phyloP scores from a whole-genome alignment of 1,140 invertebrate genomes.

The Calosoma granatense region DNA sequence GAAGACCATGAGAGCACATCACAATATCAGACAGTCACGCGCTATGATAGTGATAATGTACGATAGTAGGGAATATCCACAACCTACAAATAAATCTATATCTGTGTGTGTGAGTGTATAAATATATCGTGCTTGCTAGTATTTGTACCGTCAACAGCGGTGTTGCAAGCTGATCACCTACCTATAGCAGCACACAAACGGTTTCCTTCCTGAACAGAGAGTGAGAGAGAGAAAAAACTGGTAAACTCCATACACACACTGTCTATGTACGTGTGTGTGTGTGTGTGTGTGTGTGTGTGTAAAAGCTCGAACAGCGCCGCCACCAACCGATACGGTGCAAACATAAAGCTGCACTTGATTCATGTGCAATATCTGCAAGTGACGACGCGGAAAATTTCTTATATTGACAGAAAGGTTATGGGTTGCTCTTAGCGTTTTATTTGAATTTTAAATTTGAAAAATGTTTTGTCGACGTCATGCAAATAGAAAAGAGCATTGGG shows the following conservation, averaged over 20 bases:
- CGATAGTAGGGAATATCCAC: background rate
- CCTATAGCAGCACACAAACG: background rate
- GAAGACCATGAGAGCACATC: no score
- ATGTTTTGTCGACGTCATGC: background rate
- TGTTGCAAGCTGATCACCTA: background rate
- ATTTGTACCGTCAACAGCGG: no score
- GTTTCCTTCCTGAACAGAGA: background rate
- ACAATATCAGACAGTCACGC: no score
- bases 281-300: background rate
- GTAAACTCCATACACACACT: no score
- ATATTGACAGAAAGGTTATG: conserved; percentile 7
- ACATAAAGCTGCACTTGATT: conserved; percentile 2
- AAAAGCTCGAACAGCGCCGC: background rate
- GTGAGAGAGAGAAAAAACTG: no score
- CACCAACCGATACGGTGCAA: background rate
- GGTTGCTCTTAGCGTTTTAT: conserved; percentile 5
- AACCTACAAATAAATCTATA: background rate
- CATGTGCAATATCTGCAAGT: conserved; percentile 7
- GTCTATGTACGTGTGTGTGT: no score
- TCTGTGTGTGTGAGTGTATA: background rate
- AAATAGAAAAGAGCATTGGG: background rate
- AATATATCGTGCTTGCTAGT: no score
- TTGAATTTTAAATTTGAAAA: conserved; percentile 8
- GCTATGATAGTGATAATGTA: background rate
- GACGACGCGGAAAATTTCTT: conserved; percentile 6